phyloP scores from a whole-genome alignment of 2,113 vertebrate genomes.

The Lycaon pictus region DNA sequence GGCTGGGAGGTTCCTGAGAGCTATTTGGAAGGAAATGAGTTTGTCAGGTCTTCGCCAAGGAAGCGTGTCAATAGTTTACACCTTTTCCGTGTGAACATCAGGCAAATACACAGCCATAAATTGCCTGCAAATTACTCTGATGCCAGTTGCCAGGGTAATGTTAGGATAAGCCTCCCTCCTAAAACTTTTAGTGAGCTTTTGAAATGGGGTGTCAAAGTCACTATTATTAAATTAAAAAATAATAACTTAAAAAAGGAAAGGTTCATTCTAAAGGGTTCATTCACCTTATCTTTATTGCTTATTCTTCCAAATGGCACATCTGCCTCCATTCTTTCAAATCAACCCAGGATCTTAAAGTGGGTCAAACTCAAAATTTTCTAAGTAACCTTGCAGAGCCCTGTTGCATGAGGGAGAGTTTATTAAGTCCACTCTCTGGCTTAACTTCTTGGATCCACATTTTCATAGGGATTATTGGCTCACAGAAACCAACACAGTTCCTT shows the following conservation, averaged over 20 bases:
- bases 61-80: conserved; percentile 49
- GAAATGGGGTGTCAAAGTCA: conserved; percentile 50
- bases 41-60: conserved; percentile 62
- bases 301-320: not conserved
- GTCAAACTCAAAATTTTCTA: not conserved
- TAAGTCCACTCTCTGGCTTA: not conserved
- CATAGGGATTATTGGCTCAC: not conserved
- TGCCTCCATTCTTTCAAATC: not conserved
- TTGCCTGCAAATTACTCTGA: conserved; percentile 54
- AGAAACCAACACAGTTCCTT: too few relatives aligned
- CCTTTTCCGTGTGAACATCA: conserved; percentile 49
- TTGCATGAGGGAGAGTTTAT: not conserved
- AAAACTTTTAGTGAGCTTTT: conserved; percentile 57
- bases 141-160: conserved; percentile 8
- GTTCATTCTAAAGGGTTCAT: not conserved
- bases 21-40: conserved; percentile 64
- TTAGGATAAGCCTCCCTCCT: not conserved
- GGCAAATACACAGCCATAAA: conserved; percentile 29
- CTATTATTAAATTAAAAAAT: not conserved
- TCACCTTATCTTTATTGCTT: not conserved
- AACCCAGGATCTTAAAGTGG: not conserved
- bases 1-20: conserved; percentile 54
- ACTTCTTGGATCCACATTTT: not conserved
- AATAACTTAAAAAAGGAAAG: not conserved
- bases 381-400: not conserved